phyloP scores from a whole-genome alignment of 1,140 invertebrate species.

The Zaprionus capensis region DNA sequence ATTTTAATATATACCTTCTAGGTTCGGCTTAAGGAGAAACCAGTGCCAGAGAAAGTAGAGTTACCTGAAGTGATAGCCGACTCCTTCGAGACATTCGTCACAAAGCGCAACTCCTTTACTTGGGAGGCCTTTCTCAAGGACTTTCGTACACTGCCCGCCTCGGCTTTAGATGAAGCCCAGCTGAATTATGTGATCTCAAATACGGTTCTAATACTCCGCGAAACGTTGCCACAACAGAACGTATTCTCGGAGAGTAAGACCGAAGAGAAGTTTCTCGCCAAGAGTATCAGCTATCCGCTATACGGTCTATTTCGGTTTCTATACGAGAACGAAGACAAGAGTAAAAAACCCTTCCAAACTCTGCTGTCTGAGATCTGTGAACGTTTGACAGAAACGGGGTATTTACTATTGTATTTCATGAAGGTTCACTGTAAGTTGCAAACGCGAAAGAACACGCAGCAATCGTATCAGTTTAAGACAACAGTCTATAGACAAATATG shows the following conservation, averaged over 20 bases:
- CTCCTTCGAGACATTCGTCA: conserved; percentile 79
- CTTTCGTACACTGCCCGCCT: conserved; percentile 71
- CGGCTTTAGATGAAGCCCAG: conserved; percentile 76
- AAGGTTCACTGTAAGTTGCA: conserved; percentile 89
- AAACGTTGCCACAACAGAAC: conserved; percentile 75
- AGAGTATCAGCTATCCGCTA: conserved; percentile 91
- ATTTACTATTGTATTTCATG: conserved; percentile 93
- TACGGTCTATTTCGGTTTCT: conserved; percentile 92
- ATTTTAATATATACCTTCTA: conserved; percentile 1
- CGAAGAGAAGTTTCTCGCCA: conserved; percentile 86
- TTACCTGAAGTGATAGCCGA: conserved; percentile 73
- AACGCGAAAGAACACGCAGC: conserved; percentile 83
- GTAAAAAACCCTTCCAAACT: conserved; percentile 89
- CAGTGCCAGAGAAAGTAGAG: conserved; percentile 83
- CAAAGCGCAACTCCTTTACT: conserved; percentile 75
- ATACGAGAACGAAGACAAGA: conserved; percentile 90
- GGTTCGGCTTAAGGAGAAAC: conserved; percentile 85
- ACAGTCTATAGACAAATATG: conserved; percentile 94
- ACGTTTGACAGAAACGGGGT: conserved; percentile 90
- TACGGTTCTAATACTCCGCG: conserved; percentile 74
- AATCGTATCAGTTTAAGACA: conserved; percentile 91
- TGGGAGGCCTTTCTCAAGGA: conserved; percentile 82
- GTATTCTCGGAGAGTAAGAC: conserved; percentile 85
- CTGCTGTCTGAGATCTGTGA: conserved; percentile 89
- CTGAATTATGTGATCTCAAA: conserved; percentile 81